Base-by-base conservation (phyloP, 1,140 invertebrate species). In the fruit fly (Drosophila melanogaster) region DNA sequence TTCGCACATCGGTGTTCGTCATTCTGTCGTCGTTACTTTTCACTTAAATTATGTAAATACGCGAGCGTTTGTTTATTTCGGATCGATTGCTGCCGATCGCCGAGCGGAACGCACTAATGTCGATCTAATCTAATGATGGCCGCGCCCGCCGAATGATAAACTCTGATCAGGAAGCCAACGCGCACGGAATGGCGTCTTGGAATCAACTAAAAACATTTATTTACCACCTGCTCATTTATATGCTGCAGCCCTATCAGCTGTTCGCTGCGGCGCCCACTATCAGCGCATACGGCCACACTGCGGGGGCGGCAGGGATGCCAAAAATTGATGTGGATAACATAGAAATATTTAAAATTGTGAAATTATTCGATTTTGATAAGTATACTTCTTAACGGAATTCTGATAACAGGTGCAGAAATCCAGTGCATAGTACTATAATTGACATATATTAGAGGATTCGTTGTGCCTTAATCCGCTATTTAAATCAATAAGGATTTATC, bases 1-100 rank as follows among this genome's bases (percentile, higher is more conserved):
- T 83, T 49, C 83, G 79, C 76, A 87, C 71, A 59, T 89, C 83
- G 58, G 47, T 72, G 58, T 60, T 72, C 51, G 79, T 54, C 84
- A 89, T 87, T 62, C 47, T 75, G 51, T 60, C 54, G 15, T 41
- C 61, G 24, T 41, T 46, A 61, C 33, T 67, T 69, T 81, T 38
- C 53, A 64, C 40, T 51, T 53, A 55, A 55, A 71, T 72, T 62
- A 62, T 78, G 46, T 78, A 87, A 87, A 81, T 38, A 56, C 50
- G 30, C 22, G 17, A n/a, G 41, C 5, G 49, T 30, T 67, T 35
- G 40, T 35, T 67, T 30, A 38, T 30, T 19, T 49, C 26, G 11
- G 24, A 4, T 38, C 35, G 30, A 22, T 8, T 14, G 12, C 41
- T 4, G 30, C 38, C 38, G 38, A 67, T 54, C 47, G 26, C 26